phyloP scores from a whole-genome alignment of 2,888 invertebrate genomes.

The Nomada fabriciana region DNA sequence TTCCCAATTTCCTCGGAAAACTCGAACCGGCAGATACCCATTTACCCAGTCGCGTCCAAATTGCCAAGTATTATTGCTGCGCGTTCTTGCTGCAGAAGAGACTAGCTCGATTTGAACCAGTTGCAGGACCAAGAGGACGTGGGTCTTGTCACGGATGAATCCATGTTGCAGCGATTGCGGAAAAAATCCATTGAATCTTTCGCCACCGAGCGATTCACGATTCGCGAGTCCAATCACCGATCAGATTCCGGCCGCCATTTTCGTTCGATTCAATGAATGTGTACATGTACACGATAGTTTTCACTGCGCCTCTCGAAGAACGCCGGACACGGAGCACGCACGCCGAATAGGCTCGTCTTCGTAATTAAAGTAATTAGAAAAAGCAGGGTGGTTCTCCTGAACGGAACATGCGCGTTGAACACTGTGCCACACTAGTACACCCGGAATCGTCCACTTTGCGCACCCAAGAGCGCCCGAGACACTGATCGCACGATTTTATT shows the following conservation, averaged over 20 bases:
- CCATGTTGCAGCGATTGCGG: background rate
- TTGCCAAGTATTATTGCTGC: too few species aligned
- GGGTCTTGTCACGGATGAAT: slow-evolving; percentile 29
- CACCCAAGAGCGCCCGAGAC: slow-evolving; percentile 21
- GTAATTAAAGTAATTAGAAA: slow-evolving; percentile 59
- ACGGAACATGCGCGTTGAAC: slow-evolving; percentile 64
- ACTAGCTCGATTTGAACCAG: background rate
- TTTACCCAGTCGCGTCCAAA: too few species aligned
- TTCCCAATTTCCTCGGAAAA: background rate
- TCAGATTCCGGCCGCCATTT: slow-evolving; percentile 46
- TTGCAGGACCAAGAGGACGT: slow-evolving; percentile 18
- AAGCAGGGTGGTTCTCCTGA: slow-evolving; percentile 47
- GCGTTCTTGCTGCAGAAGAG: too few species aligned
- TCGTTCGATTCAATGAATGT: slow-evolving; percentile 18
- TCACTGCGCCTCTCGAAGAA: background rate
- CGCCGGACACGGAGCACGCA: slow-evolving; percentile 7
- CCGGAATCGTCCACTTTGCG: slow-evolving; percentile 47
- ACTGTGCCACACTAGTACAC: slow-evolving; percentile 4
- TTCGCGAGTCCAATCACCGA: slow-evolving; percentile 32
- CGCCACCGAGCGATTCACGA: background rate
- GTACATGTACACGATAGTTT: background rate
- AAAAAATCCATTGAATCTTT: background rate
- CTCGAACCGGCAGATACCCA: too few species aligned
- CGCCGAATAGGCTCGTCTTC: slow-evolving; percentile 30
- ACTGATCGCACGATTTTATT: slow-evolving; percentile 16